Percentiles rank a stretch among this genome's conserved stretches.
Evolutionary conservation across 2,888 invertebrate genomes (phyloP).

Genomic region (Lysandra coridon): DNA sequence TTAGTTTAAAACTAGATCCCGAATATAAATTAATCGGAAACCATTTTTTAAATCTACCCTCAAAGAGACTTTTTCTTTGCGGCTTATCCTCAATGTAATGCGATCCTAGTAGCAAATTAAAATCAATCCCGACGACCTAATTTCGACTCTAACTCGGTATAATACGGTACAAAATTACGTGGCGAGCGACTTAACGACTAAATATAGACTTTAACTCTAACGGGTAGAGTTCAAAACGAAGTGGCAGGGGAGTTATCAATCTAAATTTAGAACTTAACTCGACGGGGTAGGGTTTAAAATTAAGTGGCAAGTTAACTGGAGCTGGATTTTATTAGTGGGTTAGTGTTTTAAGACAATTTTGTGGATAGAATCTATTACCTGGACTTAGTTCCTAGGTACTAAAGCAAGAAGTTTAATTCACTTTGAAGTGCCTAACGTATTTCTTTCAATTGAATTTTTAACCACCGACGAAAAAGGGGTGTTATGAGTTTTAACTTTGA

Average conservation of each 20-base stretch:
- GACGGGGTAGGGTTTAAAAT: constrained; percentile 16
- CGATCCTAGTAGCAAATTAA: constrained; percentile 23
- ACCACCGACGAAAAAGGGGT: not conserved
- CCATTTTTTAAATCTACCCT: constrained; percentile 15
- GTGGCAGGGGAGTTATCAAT: not conserved
- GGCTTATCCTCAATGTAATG: constrained; percentile 13
- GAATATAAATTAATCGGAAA: not conserved
- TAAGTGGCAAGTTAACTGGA: constrained; percentile 10
- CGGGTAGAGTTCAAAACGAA: not conserved
- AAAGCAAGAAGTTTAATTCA: not conserved
- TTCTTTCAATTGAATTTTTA: not conserved
- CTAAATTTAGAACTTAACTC: constrained; percentile 17
- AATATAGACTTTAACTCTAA: not conserved
- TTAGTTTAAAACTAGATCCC: not conserved
- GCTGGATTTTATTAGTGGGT: not conserved
- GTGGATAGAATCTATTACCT: not conserved
- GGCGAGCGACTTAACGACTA: not conserved
- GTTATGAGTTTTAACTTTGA: not conserved
- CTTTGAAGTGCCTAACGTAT: not conserved
- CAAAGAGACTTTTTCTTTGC: not conserved
- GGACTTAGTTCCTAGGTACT: not conserved
- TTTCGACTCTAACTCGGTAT: not conserved
- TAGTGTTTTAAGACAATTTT: constrained; percentile 11
- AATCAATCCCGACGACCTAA: constrained; percentile 1
- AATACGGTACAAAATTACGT: constrained; percentile 1